Evolutionary conservation across 2,113 vertebrate species (phyloP).

Genomic region (Alces alces): DNA sequence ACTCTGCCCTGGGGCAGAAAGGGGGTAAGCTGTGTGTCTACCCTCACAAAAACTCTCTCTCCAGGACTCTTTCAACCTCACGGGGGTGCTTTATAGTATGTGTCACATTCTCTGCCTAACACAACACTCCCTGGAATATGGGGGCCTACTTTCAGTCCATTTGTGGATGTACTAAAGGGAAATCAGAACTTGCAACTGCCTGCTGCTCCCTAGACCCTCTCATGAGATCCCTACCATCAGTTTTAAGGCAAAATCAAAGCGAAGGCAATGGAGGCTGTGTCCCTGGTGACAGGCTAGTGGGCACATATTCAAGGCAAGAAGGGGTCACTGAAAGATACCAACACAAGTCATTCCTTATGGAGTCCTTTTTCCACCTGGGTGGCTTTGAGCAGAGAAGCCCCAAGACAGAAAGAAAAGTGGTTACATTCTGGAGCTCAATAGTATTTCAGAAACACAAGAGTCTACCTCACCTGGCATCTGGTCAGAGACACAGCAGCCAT

Average conservation of each 20-base stretch:
- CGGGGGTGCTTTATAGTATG: not conserved
- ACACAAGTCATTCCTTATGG: not conserved
- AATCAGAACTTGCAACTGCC: not conserved
- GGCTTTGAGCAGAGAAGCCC: not conserved
- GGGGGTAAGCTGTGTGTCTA: not conserved
- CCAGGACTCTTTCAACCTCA: not conserved
- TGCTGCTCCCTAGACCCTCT: not conserved
- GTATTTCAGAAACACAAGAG: not conserved
- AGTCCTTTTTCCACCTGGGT: not conserved
- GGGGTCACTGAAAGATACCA: not conserved
- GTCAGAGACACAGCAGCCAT: conserved; percentile 41
- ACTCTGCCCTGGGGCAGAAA: not conserved
- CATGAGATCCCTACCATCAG: not conserved
- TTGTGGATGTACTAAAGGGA: not conserved
- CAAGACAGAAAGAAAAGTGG: not conserved
- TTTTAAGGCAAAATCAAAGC: not conserved
- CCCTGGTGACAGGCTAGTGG: not conserved
- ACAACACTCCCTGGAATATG: not conserved
- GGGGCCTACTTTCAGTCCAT: not conserved
- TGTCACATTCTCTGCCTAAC: not conserved
- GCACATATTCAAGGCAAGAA: not conserved
- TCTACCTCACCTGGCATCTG: conserved; percentile 54
- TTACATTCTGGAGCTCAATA: not conserved
- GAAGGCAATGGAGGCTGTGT: not conserved
- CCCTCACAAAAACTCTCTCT: not conserved